phyloP scores from a whole-genome alignment of 2,113 vertebrate genomes.

The Fukomys damarensis region DNA sequence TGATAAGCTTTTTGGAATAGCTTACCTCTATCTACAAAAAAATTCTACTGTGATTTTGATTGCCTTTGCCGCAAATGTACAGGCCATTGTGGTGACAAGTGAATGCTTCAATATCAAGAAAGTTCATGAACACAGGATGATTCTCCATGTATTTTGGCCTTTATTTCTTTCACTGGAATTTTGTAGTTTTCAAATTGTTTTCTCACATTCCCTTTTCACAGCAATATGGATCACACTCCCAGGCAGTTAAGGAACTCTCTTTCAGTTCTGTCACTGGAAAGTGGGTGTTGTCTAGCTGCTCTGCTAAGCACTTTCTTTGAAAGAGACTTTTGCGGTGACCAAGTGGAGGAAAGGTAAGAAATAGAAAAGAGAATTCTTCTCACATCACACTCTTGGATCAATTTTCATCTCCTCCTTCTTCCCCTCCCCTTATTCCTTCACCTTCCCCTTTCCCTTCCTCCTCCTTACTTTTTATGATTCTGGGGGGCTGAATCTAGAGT shows the following conservation, averaged over 20 bases:
- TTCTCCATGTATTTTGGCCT: neutral
- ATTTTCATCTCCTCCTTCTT: neutral
- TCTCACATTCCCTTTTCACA: neutral
- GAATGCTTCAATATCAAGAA: neutral
- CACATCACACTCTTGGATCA: neutral
- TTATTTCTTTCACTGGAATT: neutral
- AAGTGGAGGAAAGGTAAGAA: neutral
- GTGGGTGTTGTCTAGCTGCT: neutral
- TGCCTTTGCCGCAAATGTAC: neutral
- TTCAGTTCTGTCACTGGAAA: neutral
- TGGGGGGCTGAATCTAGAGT: neutral
- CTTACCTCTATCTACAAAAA: neutral
- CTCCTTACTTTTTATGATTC: neutral
- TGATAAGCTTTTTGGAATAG: neutral
- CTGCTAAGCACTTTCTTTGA: neutral
- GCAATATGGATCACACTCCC: neutral
- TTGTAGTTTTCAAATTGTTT: neutral
- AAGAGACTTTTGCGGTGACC: neutral
- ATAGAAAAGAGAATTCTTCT: neutral
- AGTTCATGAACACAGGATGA: neutral
- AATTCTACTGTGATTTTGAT: neutral
- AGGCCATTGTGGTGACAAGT: neutral
- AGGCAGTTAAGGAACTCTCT: neutral
- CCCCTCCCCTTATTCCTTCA: too few species aligned
- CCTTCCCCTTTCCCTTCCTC: neutral